Evolutionary conservation across 1,140 invertebrate species (phyloP), one percentile per base, ranked within the genome.

Genomic region (Contarinia nasturtii): DNA sequence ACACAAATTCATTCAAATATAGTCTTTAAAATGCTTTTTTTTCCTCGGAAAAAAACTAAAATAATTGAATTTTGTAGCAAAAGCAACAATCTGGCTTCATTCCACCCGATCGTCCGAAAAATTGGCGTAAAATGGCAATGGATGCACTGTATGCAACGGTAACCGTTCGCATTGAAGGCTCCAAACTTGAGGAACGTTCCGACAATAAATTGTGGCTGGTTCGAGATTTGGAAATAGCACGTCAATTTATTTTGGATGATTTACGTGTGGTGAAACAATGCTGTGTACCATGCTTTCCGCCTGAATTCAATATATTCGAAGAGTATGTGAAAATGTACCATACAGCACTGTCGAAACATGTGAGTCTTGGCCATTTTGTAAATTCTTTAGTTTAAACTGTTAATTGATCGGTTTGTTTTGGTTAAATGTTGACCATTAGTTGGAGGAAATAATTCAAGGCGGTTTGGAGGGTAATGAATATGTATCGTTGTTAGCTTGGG

Each of bases 171-270:
- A 80, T 90, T 38, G 86, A 90, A 67, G 83, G 81, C 0, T 96
- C 89, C 20, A 88, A 95, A 54, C 75, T 96, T 2, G 93, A 97
- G 54, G 90, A 93, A 57, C 67, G 91, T 46, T 72, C 73, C 11
- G 82, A 84, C 51, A 91, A 96, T 63, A 96, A 96, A 67, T 80
- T 94, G 73, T 98, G 94, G 95, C 69, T 98, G 5, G 91, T 97
- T 2, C 68, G 76, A 18, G 74, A 74, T 42, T 56, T 79, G 15
- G 77, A 82, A 57, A 65, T 93, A n/a, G 86, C 82, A 1, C 70
- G 91, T 33, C 80, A 86, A 57, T 65, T 93, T 1, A 86, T 95
- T 54, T 61, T 96, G 1, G 89, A 94, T 58, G 92, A 97, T 66
- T 67, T 98, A 42, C 70, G 84, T 52, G 89, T 96, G 22, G 86